phyloP scores from a whole-genome alignment of 2,888 invertebrate genomes.

The Acronicta psi region DNA sequence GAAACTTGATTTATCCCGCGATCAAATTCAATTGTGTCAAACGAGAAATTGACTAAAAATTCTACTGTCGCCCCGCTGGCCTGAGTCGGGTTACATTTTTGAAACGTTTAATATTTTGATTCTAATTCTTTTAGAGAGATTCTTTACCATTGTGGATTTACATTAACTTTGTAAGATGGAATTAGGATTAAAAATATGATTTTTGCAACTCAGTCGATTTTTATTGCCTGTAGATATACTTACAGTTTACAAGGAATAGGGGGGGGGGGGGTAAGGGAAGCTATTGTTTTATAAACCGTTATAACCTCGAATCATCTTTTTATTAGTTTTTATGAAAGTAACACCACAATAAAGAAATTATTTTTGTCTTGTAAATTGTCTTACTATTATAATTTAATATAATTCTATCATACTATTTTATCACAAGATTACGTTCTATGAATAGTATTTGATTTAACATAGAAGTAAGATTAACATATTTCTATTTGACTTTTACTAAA shows the following conservation, averaged over 20 bases:
- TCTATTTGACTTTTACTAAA: conserved; percentile 18
- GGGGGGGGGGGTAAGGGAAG: too few species aligned
- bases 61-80: conserved; percentile 68
- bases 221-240: too few species aligned
- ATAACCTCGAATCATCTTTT: too few species aligned
- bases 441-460: not conserved
- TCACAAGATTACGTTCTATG: not conserved
- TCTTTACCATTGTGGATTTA: not conserved
- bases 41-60: conserved; percentile 85
- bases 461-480: conserved; percentile 20
- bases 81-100: conserved; percentile 35
- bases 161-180: too few species aligned
- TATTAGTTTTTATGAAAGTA: too few species aligned
- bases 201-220: too few species aligned
- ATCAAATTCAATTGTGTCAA: conserved; percentile 86
- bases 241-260: too few species aligned
- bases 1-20: conserved; percentile 83
- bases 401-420: not conserved
- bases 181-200: too few species aligned
- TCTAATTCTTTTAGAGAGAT: conserved; percentile 25
- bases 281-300: too few species aligned
- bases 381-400: too few species aligned
- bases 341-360: too few species aligned
- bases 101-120: conserved; percentile 52
- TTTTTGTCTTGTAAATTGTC: too few species aligned